Base-by-base conservation (phyloP, 2,888 invertebrate species). In the Scaptomyza caliginosa region DNA sequence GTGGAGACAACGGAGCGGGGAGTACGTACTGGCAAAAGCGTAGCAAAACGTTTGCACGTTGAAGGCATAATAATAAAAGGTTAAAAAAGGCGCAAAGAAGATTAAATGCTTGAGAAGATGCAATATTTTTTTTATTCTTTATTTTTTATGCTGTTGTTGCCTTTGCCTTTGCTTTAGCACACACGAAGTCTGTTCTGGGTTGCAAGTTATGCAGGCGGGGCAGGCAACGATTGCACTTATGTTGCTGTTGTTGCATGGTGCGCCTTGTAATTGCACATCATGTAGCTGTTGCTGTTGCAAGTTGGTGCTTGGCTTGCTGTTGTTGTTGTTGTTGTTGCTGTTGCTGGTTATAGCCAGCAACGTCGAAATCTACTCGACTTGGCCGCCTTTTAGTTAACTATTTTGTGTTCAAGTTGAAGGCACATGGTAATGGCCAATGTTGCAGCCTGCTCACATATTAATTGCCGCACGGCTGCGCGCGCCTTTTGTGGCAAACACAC, bases 51-150 rank as follows among this genome's bases (percentile, higher is more conserved):
- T 86, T 84, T 87, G 83, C 83, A 84, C 83, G 83, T 84, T 84
- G 88, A 88, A 88, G 86, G 86, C 86, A 84, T 84, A 84, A 88
- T 84, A 84, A 84, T 84, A 84, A 84, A 84, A 84, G 84, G 86
- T 88, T 88, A 84, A 88, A 84, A 84, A 88, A 84, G 86, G 88
- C 86, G 84, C 86, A 84, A 88, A 84, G 88, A 84, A 84, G 88
- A 85, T 88, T 88, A 89, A 88, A 87, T 81, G 88, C 88, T 89
- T 75, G 78, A 78, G 88, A 85, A 86, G 87, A 79, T 83, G 88
- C 86, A 85, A 78, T 83, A 79, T 87, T 83, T 86, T 79, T 62
- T 73, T 78, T 34, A 34, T 34, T 76, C 46, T 77, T 67, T 67
- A 66, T 60, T 49, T 60, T 52, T 36, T n/a, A n/a, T n/a, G n/a